Percentiles rank a stretch among this genome's conserved stretches.
These are phyloP conservation scores for Burhinus bistriatus DNA, from an alignment of 2,113 vertebrate species.

Conservation along the genomic window DNA sequence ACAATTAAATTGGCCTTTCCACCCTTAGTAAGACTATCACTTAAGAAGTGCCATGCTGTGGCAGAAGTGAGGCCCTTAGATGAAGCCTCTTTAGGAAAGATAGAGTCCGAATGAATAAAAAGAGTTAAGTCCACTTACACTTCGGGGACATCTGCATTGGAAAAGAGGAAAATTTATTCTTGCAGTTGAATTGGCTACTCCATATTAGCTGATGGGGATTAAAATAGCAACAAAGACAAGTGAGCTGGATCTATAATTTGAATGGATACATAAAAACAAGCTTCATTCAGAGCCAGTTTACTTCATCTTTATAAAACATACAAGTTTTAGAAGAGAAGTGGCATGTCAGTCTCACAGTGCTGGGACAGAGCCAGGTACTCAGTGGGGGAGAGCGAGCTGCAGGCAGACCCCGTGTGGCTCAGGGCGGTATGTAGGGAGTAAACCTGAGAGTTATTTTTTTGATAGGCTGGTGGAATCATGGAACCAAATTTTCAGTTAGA, in stretches of 20 bases:
- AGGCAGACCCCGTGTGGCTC: background rate
- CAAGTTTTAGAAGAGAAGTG: background rate
- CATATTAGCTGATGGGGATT: background rate
- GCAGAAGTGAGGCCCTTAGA: background rate
- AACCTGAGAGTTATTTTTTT: background rate
- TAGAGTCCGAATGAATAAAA: background rate
- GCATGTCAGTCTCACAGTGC: rapidly evolving
- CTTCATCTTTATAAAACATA: background rate
- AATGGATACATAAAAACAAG: background rate
- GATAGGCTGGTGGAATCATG: background rate
- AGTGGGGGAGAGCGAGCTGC: background rate
- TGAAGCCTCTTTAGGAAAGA: background rate
- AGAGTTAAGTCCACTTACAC: background rate
- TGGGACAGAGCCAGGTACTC: background rate
- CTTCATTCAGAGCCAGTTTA: background rate
- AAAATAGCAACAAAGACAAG: background rate
- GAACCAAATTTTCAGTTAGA: background rate
- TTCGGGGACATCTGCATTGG: background rate
- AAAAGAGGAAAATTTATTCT: background rate
- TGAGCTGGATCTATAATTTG: background rate
- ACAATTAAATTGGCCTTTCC: background rate
- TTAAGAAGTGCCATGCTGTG: background rate
- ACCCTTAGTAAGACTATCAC: background rate
- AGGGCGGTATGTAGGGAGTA: rapidly evolving
- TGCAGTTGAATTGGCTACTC: background rate